Evolutionary conservation across 2,113 vertebrate genomes (phyloP).

Genomic region (Forbesichthys agassizii): DNA sequence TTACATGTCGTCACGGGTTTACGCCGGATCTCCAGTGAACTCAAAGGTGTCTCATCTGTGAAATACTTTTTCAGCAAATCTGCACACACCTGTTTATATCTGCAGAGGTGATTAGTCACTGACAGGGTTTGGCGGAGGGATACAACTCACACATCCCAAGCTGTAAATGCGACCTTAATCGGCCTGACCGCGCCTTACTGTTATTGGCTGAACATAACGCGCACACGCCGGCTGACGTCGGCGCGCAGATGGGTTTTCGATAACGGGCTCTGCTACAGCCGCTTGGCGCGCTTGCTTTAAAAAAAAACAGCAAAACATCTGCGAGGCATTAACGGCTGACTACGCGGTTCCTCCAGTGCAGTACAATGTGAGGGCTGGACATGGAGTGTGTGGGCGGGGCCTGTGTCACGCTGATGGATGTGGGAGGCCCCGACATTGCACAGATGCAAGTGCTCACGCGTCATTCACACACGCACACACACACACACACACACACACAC

Average conservation of each 20-base stretch:
- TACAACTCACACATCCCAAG: conserved; percentile 63
- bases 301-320: conserved; percentile 69
- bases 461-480: conserved; percentile 11
- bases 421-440: conserved; percentile 10
- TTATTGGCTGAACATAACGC: conserved; percentile 13
- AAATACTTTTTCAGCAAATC: conserved; percentile 58
- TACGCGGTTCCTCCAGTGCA: conserved; percentile 63
- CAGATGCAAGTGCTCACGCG: not conserved
- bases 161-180: conserved; percentile 58
- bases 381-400: conserved; percentile 48
- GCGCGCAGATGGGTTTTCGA: conserved; percentile 62
- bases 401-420: conserved; percentile 32
- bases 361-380: conserved; percentile 58
- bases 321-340: conserved; percentile 70
- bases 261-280: conserved; percentile 25
- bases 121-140: conserved; percentile 49
- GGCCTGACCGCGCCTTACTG: conserved; percentile 25
- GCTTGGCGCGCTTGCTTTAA: conserved; percentile 67
- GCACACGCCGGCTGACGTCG: conserved; percentile 23
- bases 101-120: conserved; percentile 65
- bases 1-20: conserved; percentile 46
- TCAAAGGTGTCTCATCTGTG: conserved; percentile 48
- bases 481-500: not conserved
- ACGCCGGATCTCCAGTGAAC: conserved; percentile 37
- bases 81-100: conserved; percentile 63